Base-by-base conservation (phyloP, 1,140 invertebrate genomes). In the Drosophila malerkotliana region DNA sequence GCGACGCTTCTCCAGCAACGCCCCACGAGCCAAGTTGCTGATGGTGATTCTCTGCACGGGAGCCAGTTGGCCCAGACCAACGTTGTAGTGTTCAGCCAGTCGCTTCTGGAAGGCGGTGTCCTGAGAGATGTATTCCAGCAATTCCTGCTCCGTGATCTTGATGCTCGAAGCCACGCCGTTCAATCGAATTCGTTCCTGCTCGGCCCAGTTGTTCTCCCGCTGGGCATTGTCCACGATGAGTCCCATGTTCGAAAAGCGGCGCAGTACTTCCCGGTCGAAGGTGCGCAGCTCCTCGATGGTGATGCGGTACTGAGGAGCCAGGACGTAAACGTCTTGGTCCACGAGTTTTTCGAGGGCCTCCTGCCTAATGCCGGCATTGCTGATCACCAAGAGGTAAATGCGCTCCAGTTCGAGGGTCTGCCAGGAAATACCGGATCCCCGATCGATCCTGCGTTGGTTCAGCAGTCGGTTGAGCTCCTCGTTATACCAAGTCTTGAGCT, bases 401-500 rank as follows among this genome's bases (percentile, higher is more conserved):
- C 80, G 80, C 3, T 90, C 73, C 21, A 81, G 21, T 14, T 91
- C 88, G 9, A 34, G 37, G 9, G 56, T 77, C 41, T 91, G 84
- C 90, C 90, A 90, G 0, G 77, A 59, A 10, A 62, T 3, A 2
- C 39, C 51, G 26, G 41, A 48, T 1, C 72, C 75, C 2, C 63
- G 56, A 4, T 77, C 59, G 9, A 91, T 84, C 26, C 66, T 71
- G 0, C 72, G 71, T 26, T 77, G 34, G 6, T 87, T 61, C 9
- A 90, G 10, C 41, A 91, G 53, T 6, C 82, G 72, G 21, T 79
- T 67, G 7, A 91, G 54, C n/a, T 91, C 88, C 3, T 56, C 60
- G 3, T 63, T 60, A 28, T 91, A 91, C 90, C 90, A 91, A 0
- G 53, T 8, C 41, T 84, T 82, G 0, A 90, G 53, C 34, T 90